phyloP scores from a whole-genome alignment of 2,888 invertebrate genomes.

The Acrobasis consociella region DNA sequence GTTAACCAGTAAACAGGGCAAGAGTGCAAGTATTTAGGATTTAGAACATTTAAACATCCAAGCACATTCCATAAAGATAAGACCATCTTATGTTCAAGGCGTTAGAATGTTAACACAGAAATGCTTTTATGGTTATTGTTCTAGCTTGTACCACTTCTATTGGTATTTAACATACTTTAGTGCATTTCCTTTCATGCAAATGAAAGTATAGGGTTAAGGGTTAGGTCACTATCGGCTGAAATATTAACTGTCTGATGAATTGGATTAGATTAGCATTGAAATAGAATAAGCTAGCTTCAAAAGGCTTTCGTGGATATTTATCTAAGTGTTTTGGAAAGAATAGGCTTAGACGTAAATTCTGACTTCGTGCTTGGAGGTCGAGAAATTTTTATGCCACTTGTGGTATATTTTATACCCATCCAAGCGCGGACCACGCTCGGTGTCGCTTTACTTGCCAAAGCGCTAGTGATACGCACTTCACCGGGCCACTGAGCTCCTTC shows the following conservation, averaged over 20 bases:
- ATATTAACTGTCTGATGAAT: slow-evolving; percentile 5
- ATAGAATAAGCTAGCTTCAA: neutral
- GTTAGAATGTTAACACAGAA: slow-evolving; percentile 31
- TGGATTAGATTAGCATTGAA: neutral
- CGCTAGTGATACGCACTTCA: too few species aligned
- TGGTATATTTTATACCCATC: too few species aligned
- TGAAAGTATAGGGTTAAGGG: slow-evolving; percentile 5
- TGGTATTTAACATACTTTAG: slow-evolving; percentile 20
- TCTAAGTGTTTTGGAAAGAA: too few species aligned
- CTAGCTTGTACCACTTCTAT: slow-evolving; percentile 29
- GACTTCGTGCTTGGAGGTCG: too few species aligned
- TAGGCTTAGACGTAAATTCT: too few species aligned
- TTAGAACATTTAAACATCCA: slow-evolving; percentile 11
- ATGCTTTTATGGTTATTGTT: slow-evolving; percentile 41
- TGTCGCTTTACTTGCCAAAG: too few species aligned
- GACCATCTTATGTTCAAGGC: slow-evolving; percentile 30
- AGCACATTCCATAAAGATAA: slow-evolving; percentile 21
- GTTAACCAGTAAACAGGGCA: slow-evolving; percentile 6
- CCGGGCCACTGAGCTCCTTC: too few species aligned
- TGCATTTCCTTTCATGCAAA: slow-evolving; percentile 7
- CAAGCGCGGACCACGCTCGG: too few species aligned
- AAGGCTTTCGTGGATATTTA: neutral
- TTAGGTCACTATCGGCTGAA: neutral
- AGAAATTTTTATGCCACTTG: too few species aligned
- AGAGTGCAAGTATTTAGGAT: slow-evolving; percentile 12